phyloP scores from a whole-genome alignment of 2,113 vertebrate species.

The Nyctereutes procyonoides region DNA sequence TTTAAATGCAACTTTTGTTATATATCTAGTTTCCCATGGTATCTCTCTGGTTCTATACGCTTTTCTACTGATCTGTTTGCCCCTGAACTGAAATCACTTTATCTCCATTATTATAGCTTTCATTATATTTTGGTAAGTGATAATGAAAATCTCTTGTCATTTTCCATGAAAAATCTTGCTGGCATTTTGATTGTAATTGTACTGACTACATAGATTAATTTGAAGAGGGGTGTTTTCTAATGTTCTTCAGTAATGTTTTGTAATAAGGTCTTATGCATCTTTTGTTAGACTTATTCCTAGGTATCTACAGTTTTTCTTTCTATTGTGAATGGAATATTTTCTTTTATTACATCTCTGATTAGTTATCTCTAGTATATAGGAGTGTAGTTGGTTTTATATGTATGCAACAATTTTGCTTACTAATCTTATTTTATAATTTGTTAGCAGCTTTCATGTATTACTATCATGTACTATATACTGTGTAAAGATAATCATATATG shows the following conservation, averaged over 20 bases:
- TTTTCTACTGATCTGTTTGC: slow-evolving; percentile 13
- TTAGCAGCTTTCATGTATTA: slow-evolving; percentile 18
- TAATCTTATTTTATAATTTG: not conserved
- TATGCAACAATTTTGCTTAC: not conserved
- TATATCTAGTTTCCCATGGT: not conserved
- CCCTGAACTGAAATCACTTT: not conserved
- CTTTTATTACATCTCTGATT: not conserved
- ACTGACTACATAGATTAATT: slow-evolving; percentile 31
- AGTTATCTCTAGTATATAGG: not conserved
- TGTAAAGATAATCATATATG: slow-evolving; percentile 43
- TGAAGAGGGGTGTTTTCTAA: slow-evolving; percentile 27
- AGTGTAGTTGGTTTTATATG: not conserved
- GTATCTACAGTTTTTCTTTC: not conserved
- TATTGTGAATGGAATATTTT: not conserved
- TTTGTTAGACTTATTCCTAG: slow-evolving; percentile 18
- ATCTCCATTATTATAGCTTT: slow-evolving; percentile 42
- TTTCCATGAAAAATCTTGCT: slow-evolving; percentile 32
- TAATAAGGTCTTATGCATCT: not conserved
- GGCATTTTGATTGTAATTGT: slow-evolving; percentile 62
- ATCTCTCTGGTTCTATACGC: not conserved
- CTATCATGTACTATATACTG: not conserved
- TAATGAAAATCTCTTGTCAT: slow-evolving; percentile 39
- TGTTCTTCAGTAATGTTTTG: slow-evolving; percentile 13
- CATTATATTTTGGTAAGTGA: slow-evolving; percentile 25
- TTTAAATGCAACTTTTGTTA: not conserved